phyloP scores from a whole-genome alignment of 2,888 invertebrate species.

The Dione vanillae region DNA sequence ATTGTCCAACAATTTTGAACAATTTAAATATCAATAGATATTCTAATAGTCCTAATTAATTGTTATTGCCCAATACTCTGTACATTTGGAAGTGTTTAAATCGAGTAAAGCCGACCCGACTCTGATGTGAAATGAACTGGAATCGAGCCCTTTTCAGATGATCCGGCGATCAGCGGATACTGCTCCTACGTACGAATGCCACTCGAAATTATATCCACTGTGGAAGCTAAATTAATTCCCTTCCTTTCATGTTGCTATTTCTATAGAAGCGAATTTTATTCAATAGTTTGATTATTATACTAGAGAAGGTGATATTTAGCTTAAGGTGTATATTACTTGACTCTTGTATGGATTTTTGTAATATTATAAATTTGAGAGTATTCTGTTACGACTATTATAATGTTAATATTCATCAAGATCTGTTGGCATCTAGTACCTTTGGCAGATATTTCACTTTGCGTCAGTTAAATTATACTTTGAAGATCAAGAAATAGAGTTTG shows the following conservation, averaged over 20 bases:
- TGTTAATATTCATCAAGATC: too few relatives aligned
- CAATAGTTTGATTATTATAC: background rate
- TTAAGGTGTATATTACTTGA: background rate
- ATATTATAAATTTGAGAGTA: background rate
- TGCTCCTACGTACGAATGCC: conserved; percentile 24
- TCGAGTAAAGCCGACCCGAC: conserved; percentile 40
- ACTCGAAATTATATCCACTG: conserved; percentile 1
- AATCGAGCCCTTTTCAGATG: conserved; percentile 41
- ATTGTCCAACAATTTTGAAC: too few relatives aligned
- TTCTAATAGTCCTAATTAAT: conserved; percentile 21
- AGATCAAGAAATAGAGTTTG: too few relatives aligned
- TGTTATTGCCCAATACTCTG: conserved; percentile 20
- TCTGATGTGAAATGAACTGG: conserved; percentile 41
- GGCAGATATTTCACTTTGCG: too few relatives aligned
- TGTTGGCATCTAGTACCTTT: too few relatives aligned
- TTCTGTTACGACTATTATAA: background rate
- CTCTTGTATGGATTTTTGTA: background rate
- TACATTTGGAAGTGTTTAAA: conserved; percentile 39
- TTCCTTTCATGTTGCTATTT: conserved; percentile 10
- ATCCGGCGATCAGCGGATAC: conserved; percentile 36
- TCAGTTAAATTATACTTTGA: too few relatives aligned
- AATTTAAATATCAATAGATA: conserved; percentile 11
- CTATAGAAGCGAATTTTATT: conserved; percentile 4
- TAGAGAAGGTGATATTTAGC: background rate
- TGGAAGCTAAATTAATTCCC: conserved; percentile 16